Evolutionary conservation across 2,113 vertebrate species (phyloP).

Genomic region (Uria lomvia): DNA sequence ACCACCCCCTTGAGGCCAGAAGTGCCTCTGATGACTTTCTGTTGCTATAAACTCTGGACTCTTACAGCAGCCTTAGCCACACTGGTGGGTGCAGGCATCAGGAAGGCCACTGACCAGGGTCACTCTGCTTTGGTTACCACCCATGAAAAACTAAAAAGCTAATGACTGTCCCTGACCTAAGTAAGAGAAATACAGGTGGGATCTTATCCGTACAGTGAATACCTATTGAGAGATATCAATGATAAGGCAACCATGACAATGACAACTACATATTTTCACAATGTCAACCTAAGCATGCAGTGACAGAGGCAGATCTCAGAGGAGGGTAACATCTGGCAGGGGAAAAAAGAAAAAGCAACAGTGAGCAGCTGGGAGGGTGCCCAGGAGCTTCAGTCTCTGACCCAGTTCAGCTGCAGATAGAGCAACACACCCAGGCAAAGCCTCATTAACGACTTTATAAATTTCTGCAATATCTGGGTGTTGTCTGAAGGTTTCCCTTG

Average conservation of each 20-base stretch:
- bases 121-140: neutral
- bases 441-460: neutral
- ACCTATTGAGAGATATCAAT: neutral
- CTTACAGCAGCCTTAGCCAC: neutral
- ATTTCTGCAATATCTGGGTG: slow-evolving; percentile 1
- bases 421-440: slow-evolving; percentile 14
- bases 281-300: neutral
- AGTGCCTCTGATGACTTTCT: neutral
- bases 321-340: neutral
- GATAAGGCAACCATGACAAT: neutral
- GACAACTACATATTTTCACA: neutral
- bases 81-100: neutral
- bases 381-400: neutral
- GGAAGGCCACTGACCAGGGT: neutral
- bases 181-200: neutral
- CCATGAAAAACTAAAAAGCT: neutral
- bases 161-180: neutral
- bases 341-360: neutral
- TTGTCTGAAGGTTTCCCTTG: slow-evolving; percentile 6
- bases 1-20: neutral
- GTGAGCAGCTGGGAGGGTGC: neutral
- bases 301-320: neutral
- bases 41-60: neutral
- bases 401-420: neutral
- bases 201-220: neutral